Conservation (phyloP, 2,113 vertebrate species). For the Myodes glareolus region DNA sequence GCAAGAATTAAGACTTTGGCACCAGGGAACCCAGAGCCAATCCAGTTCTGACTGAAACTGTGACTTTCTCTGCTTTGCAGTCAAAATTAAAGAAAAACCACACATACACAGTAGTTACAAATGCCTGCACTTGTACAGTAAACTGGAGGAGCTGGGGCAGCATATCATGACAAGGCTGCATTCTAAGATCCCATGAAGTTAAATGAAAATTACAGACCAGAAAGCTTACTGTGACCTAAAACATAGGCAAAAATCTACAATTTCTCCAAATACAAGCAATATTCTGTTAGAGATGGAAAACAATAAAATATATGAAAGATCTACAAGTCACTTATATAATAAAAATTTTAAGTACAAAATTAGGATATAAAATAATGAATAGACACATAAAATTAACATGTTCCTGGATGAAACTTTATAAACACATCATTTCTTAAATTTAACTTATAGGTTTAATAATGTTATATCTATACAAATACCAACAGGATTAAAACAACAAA, state of each 20-base stretch:
- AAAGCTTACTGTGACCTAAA: neutral
- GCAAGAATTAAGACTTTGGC: neutral
- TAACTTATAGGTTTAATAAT: neutral
- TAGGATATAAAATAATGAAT: constrained; percentile 4
- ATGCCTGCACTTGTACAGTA: neutral
- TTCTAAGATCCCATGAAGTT: neutral
- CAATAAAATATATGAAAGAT: neutral
- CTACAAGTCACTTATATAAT: neutral
- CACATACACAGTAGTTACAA: neutral
- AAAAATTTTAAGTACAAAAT: neutral
- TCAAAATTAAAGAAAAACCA: neutral
- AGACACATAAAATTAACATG: neutral
- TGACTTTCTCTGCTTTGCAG: neutral
- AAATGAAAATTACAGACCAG: neutral
- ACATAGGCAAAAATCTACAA: neutral
- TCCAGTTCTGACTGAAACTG: neutral
- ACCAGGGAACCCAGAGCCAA: neutral
- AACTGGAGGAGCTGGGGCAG: neutral
- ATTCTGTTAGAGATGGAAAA: neutral
- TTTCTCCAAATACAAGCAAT: neutral
- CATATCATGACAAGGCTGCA: neutral
- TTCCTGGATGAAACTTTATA: neutral
- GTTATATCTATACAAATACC: neutral
- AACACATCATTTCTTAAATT: neutral
- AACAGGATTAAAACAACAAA: neutral